These are phyloP conservation scores for Microctonus aethiopoides DNA, from an alignment of 2,888 invertebrate species.

Conservation along the genomic window DNA sequence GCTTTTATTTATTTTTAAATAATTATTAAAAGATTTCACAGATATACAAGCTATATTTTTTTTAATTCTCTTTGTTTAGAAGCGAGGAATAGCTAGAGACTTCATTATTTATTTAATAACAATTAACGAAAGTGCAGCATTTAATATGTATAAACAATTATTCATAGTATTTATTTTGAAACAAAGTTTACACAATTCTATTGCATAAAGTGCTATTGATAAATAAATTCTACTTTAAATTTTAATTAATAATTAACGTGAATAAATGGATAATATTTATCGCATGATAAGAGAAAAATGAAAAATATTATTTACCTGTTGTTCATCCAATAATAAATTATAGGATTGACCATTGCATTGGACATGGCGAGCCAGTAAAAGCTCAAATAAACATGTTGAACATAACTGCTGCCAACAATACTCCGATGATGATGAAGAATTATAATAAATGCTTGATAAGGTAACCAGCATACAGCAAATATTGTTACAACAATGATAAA, in stretches of 20 bases:
- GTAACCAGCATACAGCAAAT: slow-evolving; percentile 90
- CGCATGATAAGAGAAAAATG: too few species aligned
- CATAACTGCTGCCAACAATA: slow-evolving; percentile 75
- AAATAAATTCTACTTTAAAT: background rate
- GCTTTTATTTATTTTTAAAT: too few species aligned
- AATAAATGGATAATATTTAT: too few species aligned
- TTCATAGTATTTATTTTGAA: too few species aligned
- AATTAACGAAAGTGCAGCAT: slow-evolving; percentile 17
- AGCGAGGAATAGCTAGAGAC: background rate
- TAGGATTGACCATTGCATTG: slow-evolving; percentile 91
- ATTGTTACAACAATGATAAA: slow-evolving; percentile 87
- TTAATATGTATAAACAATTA: background rate
- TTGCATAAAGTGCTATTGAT: background rate
- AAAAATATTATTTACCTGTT: slow-evolving; percentile 74
- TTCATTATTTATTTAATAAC: background rate
- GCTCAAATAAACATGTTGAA: slow-evolving; percentile 85
- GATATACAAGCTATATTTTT: too few species aligned
- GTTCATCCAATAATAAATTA: slow-evolving; percentile 95
- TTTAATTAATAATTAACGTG: background rate
- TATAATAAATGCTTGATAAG: slow-evolving; percentile 89
- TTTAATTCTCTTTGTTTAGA: background rate
- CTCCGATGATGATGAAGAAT: slow-evolving; percentile 80
- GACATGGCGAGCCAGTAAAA: slow-evolving; percentile 95
- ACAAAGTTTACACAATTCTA: background rate
- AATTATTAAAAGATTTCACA: too few species aligned